Conservation (phyloP, 2,113 vertebrate species). For the Atractosteus spatula region DNA sequence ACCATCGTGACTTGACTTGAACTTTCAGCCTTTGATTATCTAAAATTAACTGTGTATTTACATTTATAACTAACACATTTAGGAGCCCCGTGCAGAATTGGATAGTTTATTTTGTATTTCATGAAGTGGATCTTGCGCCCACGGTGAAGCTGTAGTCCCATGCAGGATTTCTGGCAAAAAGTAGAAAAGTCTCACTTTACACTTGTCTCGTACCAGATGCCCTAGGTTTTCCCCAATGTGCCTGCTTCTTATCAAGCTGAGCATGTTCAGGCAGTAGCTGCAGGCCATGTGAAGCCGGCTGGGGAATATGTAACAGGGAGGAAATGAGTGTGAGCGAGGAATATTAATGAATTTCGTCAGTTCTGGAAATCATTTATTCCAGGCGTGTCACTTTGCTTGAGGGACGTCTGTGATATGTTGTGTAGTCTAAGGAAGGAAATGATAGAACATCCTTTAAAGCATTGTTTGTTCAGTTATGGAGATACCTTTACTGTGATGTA, state of each 20-base stretch:
- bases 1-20: slow-evolving; percentile 11
- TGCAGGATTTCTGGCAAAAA: neutral
- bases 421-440: too few species aligned
- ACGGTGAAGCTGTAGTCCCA: neutral
- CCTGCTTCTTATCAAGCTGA: slow-evolving; percentile 14
- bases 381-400: neutral
- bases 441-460: too few species aligned
- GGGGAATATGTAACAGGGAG: neutral
- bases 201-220: neutral
- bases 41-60: too few species aligned
- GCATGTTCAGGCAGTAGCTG: slow-evolving; percentile 12
- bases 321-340: neutral
- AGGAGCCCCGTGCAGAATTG: too few species aligned
- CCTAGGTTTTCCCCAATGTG: slow-evolving; percentile 16
- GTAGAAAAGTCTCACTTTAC: neutral
- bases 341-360: neutral
- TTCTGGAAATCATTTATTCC: neutral
- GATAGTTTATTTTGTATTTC: neutral
- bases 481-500: too few species aligned
- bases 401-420: too few species aligned
- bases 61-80: too few species aligned
- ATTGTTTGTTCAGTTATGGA: too few species aligned
- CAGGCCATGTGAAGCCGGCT: neutral
- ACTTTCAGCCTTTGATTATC: too few species aligned
- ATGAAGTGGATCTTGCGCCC: neutral